Conservation (phyloP, 2,113 vertebrate genomes). For the Microcebus murinus region DNA sequence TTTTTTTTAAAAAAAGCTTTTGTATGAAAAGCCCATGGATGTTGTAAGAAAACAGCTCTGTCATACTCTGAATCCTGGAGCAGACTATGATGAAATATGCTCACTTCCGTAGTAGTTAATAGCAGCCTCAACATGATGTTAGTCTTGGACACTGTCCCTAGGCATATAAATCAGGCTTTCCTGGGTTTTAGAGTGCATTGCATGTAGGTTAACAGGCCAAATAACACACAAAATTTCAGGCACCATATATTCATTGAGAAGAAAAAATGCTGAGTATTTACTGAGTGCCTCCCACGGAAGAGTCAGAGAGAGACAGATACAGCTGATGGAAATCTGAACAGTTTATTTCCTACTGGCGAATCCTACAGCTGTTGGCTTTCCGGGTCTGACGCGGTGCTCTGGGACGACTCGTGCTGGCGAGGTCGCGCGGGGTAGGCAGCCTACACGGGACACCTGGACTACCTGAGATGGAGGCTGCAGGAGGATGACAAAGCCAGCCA, state of each 20-base stretch:
- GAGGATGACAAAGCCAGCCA: background rate
- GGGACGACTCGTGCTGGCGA: conserved; percentile 11
- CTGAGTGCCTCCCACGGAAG: conserved; percentile 27
- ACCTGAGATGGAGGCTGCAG: background rate
- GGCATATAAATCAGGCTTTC: background rate
- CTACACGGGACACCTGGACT: conserved; percentile 48
- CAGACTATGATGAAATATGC: background rate
- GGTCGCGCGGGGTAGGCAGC: conserved; percentile 30
- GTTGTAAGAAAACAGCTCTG: conserved; percentile 26
- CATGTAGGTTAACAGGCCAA: conserved; percentile 27
- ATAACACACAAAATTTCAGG: background rate
- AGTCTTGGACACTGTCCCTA: background rate
- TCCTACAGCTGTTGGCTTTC: conserved; percentile 68
- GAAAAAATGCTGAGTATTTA: background rate
- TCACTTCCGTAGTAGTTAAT: background rate
- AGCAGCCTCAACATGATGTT: background rate
- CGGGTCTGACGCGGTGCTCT: conserved; percentile 55
- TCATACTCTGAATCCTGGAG: background rate
- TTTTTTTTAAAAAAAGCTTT: background rate
- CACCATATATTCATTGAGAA: background rate
- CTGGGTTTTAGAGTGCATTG: background rate
- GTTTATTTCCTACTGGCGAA: conserved; percentile 40
- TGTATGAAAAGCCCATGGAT: conserved; percentile 3
- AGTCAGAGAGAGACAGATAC: background rate
- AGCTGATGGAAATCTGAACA: background rate